Percentiles rank a stretch among this genome's conserved stretches.
phyloP scores from a whole-genome alignment of 2,888 invertebrate species.

The Zhuqinia jingwanae region DNA sequence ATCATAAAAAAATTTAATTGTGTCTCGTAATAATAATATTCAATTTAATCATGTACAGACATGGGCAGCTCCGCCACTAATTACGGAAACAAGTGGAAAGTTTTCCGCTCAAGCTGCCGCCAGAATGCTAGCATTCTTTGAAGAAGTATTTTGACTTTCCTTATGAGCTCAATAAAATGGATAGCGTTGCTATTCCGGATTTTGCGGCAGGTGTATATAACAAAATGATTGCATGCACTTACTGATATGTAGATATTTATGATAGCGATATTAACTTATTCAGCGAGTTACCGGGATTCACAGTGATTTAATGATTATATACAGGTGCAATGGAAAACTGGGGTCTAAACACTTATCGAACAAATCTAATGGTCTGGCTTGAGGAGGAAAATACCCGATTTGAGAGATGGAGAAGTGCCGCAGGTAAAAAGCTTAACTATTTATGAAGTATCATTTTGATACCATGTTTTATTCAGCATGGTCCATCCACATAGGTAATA shows the following conservation, averaged over 20 bases:
- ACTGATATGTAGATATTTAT: too few species aligned
- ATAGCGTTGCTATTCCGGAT: constrained; percentile 69
- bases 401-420: constrained; percentile 70
- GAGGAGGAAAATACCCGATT: constrained; percentile 71
- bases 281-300: too few species aligned
- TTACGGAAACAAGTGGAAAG: constrained; percentile 45
- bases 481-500: too few species aligned
- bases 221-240: background rate
- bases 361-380: constrained; percentile 62
- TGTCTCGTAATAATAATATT: too few species aligned
- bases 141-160: constrained; percentile 56
- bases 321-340: constrained; percentile 71
- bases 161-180: constrained; percentile 68
- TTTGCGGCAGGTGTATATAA: constrained; percentile 60
- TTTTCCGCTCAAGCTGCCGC: constrained; percentile 68
- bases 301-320: background rate
- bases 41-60: too few species aligned
- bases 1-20: too few species aligned
- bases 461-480: too few species aligned
- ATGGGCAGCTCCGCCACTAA: constrained; percentile 72
- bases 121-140: constrained; percentile 61
- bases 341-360: constrained; percentile 70
- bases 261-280: too few species aligned
- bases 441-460: too few species aligned
- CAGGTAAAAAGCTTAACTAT: too few species aligned